Evolutionary conservation across 2,888 invertebrate species (phyloP), one percentile per base, ranked within the genome.

Genomic region (Harpagoxenus sublaevis): DNA sequence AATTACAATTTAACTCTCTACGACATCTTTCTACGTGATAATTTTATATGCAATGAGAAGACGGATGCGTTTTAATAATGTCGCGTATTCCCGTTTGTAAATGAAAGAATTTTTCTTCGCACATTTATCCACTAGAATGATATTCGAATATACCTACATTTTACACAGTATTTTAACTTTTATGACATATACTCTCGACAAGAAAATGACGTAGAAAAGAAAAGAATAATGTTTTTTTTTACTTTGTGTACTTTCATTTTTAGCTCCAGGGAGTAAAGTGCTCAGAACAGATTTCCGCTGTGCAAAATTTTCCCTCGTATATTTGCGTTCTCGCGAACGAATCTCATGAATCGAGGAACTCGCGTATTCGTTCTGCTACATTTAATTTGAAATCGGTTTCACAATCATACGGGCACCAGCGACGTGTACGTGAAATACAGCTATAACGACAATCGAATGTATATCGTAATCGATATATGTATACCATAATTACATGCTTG

Each of bases 351-450:
- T 77, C 31, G 45, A 65, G 45, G 35, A 31, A 35, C 6, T 75
- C 35, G 23, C 45, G 70, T 23, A 23, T 57, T n/a, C 62, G 53
- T 83, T 87, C 60, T 63, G 55, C n/a, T 57, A 28, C 57, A 39
- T 53, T 68, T 18, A 45, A 84, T 75, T 23, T 18, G 66, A 63
- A 63, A 39, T 65, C 35, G 42, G 1, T 48, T 53, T 83, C 0
- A 18, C 18, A 23, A n/a, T 5, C 1, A 31, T n/a, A 51, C 10
- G 15, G 1, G 23, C 3, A 53, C 12, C 18, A 53, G 23, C 4
- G 55, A 45, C 45, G 15, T 12, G 5, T n/a, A n/a, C n/a, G n/a
- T 23, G 23, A 74, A 74, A 1, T 9, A 51, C 28, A 39, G 28
- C 10, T 42, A 45, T 3, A 70, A 45, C 51, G 39, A 39, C 5